phyloP scores from a whole-genome alignment of 2,888 invertebrate genomes.

The Atethmia centrago region DNA sequence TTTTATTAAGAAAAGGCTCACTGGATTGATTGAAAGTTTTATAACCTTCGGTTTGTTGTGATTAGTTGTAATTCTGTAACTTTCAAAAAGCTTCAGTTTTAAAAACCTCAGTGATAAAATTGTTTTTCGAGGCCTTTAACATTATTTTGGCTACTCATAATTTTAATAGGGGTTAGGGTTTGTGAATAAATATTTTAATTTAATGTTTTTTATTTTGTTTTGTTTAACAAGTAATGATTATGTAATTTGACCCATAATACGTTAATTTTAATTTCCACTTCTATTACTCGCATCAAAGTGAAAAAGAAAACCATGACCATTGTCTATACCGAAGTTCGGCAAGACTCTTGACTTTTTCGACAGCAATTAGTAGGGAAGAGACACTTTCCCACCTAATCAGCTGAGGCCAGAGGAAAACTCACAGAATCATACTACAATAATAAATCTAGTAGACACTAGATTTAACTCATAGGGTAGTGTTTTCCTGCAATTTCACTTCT shows the following conservation, averaged over 20 bases:
- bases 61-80: not conserved
- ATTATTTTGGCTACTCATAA: not conserved
- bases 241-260: no score
- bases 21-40: constrained; percentile 65
- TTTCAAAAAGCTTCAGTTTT: not conserved
- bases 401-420: no score
- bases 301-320: not conserved
- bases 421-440: not conserved
- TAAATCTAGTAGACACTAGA: not conserved
- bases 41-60: constrained; percentile 61
- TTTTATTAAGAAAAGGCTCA: constrained; percentile 58
- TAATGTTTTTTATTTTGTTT: not conserved
- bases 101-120: not conserved
- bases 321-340: not conserved
- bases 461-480: not conserved
- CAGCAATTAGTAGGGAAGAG: not conserved
- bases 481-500: not conserved
- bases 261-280: not conserved
- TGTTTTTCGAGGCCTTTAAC: not conserved
- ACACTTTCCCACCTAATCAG: not conserved
- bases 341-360: not conserved
- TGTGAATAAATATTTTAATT: no score
- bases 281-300: no score
- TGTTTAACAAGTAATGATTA: no score
- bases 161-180: no score